Conservation (phyloP, 1,140 invertebrate genomes). For the Ceratina japonica region DNA sequence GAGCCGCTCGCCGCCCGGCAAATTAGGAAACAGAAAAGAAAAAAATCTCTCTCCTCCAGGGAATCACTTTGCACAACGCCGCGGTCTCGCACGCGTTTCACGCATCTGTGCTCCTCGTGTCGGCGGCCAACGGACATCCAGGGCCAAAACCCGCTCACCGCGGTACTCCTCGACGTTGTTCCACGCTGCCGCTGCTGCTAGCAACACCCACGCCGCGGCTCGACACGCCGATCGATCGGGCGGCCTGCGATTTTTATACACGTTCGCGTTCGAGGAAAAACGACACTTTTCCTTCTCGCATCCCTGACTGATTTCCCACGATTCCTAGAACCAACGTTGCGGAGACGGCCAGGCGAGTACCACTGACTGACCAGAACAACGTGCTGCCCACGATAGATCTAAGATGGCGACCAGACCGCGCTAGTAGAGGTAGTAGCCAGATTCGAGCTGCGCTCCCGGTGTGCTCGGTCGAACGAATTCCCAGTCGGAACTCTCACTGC, state of each 20-base stretch:
- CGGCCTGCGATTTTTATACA: constrained; percentile 10
- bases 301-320: neutral
- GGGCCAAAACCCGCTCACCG: neutral
- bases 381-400: constrained; percentile 39
- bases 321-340: neutral
- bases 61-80: constrained; percentile 62
- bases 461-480: neutral
- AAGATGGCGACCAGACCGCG: constrained; percentile 53
- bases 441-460: constrained; percentile 21
- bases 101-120: constrained; percentile 30
- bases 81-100: constrained; percentile 42
- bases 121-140: too few relatives aligned
- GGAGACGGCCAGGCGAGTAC: neutral
- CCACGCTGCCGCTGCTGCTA: neutral
- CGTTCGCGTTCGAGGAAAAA: constrained; percentile 24
- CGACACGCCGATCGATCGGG: constrained; percentile 4
- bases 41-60: constrained; percentile 61
- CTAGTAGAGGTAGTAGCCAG: neutral
- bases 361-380: too few relatives aligned
- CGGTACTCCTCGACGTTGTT: neutral
- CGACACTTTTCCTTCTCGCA: constrained; percentile 27
- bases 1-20: neutral
- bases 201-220: neutral
- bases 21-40: constrained; percentile 70
- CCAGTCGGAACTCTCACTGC: too few relatives aligned